Evolutionary conservation across 2,113 vertebrate species (phyloP), one percentile per base, ranked within the genome.

Genomic region (Pseudonaja textilis): DNA sequence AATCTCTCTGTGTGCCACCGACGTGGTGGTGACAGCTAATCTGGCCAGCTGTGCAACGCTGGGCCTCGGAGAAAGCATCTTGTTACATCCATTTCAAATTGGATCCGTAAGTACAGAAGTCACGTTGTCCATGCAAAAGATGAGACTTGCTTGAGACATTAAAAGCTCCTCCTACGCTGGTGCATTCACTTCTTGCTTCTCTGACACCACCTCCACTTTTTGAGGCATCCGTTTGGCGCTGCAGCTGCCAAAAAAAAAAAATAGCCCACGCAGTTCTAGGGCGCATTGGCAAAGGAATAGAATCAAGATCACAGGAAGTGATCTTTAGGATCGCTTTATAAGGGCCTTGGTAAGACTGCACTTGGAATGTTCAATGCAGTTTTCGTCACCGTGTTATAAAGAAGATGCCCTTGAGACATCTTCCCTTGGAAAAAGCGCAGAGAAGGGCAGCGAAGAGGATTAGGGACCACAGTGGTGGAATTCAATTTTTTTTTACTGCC

Each of bases 51-150:
- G 4, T 16, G 14, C 42, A 45, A 54, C 1, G 2, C 3, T 59
- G 26, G 7, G 26, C 16, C 34, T 87, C 42, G 1, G 10, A 69
- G 34, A n/a, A 45, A 85, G 88, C 85, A 4, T 56, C 88, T 81
- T 29, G 16, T 25, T 26, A 87, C 1, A 0, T 10, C 89, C 1
- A 0, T 20, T 0, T 0, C 16, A 8, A 10, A 81, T 39, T 81
- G 69, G 39, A 90, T 3, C 2, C 4, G 22, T 64, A 64, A 59
- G 45, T 25, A 23, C 42, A 86, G 42, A 50, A 5, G 42, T 86
- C 23, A 86, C 1, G 1, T 4, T 47, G 10, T 47, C 42, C 25
- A 0, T 47, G 45, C 10, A 47, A 86, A 74, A 74, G 69, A 34
- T 6, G 69, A 6, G n/a, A 7, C n/a, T 74, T 39, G n/a, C n/a